Percentiles rank a stretch among this genome's conserved stretches.
phyloP scores from a whole-genome alignment of 2,888 invertebrate genomes.

The Tetheella fluctuosa region DNA sequence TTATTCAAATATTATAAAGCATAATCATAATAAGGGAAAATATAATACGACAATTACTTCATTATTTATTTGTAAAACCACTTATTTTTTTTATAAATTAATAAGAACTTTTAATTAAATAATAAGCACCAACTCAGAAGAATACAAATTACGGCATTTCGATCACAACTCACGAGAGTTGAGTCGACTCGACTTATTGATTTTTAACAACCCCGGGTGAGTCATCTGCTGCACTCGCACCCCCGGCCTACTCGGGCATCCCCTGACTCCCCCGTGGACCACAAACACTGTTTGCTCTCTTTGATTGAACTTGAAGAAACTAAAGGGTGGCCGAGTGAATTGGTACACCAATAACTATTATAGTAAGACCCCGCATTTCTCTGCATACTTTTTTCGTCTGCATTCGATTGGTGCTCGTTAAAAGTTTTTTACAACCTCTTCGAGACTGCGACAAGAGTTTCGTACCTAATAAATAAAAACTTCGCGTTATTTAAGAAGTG shows the following conservation, averaged over 20 bases:
- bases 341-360: constrained; percentile 60
- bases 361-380: constrained; percentile 26
- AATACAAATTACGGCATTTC: constrained; percentile 30
- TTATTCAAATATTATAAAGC: too few relatives aligned
- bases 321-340: constrained; percentile 51
- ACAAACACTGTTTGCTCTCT: constrained; percentile 64
- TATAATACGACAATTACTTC: too few relatives aligned
- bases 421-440: constrained; percentile 45
- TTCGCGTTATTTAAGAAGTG: background rate
- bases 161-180: constrained; percentile 29
- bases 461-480: constrained; percentile 9
- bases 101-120: too few relatives aligned
- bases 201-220: constrained; percentile 72
- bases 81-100: too few relatives aligned
- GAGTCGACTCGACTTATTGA: constrained; percentile 65
- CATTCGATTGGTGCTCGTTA: constrained; percentile 56
- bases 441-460: constrained; percentile 8
- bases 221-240: constrained; percentile 66
- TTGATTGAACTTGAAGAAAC: constrained; percentile 75
- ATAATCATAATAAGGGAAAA: too few relatives aligned
- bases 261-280: constrained; percentile 40
- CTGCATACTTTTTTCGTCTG: constrained; percentile 44
- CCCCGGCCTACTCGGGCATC: constrained; percentile 34
- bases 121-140: constrained; percentile 28
- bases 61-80: too few relatives aligned